Evolutionary conservation across 2,888 invertebrate species (phyloP).

Genomic region (Ceriagrion tenellum): DNA sequence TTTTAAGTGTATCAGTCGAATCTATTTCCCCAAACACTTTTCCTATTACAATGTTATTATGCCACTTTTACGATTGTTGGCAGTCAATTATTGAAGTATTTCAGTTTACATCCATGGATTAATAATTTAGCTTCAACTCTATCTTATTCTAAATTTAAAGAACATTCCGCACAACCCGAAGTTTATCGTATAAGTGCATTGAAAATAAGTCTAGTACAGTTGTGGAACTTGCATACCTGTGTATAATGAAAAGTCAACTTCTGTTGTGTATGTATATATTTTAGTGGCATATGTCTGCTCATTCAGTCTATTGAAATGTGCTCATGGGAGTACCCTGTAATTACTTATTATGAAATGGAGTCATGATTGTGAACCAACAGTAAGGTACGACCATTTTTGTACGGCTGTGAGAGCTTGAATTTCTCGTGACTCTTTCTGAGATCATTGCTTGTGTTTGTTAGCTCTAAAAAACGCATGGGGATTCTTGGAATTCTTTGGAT

Average conservation of each 20-base stretch:
- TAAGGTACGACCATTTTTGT: conserved; percentile 60
- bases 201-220: conserved; percentile 12
- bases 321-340: conserved; percentile 51
- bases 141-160: neutral
- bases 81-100: conserved; percentile 1
- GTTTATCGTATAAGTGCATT: conserved; percentile 29
- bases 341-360: conserved; percentile 23
- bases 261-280: conserved; percentile 53
- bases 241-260: conserved; percentile 30
- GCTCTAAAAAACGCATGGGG: conserved; percentile 26
- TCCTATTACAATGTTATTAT: neutral
- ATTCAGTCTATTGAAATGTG: conserved; percentile 49
- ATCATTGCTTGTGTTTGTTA: conserved; percentile 35
- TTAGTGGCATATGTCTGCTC: conserved; percentile 65
- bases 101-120: neutral
- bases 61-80: neutral
- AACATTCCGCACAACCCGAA: conserved; percentile 52
- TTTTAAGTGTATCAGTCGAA: neutral
- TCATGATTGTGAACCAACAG: conserved; percentile 20
- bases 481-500: conserved; percentile 18
- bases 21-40: neutral
- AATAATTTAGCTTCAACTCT: conserved; percentile 28
- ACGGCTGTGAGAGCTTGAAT: conserved; percentile 61
- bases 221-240: conserved; percentile 39
- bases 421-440: conserved; percentile 63